phyloP scores from a whole-genome alignment of 2,888 invertebrate species.

The Hyalella azteca region DNA sequence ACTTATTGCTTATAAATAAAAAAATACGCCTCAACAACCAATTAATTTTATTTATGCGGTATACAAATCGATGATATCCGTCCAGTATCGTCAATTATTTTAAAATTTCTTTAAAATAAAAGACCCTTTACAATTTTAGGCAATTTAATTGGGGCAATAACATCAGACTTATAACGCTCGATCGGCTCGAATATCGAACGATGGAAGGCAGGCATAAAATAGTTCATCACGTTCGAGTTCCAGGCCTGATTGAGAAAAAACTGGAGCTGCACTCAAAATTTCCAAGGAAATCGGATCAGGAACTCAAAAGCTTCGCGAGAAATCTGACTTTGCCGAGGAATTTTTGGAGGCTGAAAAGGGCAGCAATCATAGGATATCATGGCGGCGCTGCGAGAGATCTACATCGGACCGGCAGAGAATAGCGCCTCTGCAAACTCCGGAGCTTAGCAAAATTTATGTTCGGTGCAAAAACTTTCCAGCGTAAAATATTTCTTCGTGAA shows the following conservation, averaged over 20 bases:
- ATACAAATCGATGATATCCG: too few relatives aligned
- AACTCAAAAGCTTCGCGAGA: constrained; percentile 2
- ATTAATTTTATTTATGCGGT: too few relatives aligned
- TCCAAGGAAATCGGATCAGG: neutral
- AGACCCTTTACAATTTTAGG: too few relatives aligned
- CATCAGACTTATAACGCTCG: too few relatives aligned
- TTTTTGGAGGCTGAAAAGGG: neutral
- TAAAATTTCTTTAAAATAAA: too few relatives aligned
- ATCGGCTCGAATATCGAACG: too few relatives aligned
- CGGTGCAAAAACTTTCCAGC: neutral
- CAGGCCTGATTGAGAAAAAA: constrained; percentile 7
- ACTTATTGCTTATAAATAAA: neutral
- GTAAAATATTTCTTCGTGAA: constrained; percentile 25
- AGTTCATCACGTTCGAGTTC: neutral
- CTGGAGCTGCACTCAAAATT: neutral
- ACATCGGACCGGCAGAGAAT: neutral
- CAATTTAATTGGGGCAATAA: too few relatives aligned
- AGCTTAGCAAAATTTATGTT: constrained; percentile 22
- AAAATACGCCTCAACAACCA: too few relatives aligned
- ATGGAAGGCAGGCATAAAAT: constrained; percentile 8
- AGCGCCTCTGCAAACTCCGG: neutral
- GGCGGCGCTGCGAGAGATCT: neutral
- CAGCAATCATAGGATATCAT: constrained; percentile 1
- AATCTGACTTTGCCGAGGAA: constrained; percentile 6
- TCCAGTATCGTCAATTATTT: too few relatives aligned